Percentiles rank a stretch among this genome's conserved stretches.
Conservation (phyloP, 2,888 invertebrate species). For the Trichopoda pennipes region DNA sequence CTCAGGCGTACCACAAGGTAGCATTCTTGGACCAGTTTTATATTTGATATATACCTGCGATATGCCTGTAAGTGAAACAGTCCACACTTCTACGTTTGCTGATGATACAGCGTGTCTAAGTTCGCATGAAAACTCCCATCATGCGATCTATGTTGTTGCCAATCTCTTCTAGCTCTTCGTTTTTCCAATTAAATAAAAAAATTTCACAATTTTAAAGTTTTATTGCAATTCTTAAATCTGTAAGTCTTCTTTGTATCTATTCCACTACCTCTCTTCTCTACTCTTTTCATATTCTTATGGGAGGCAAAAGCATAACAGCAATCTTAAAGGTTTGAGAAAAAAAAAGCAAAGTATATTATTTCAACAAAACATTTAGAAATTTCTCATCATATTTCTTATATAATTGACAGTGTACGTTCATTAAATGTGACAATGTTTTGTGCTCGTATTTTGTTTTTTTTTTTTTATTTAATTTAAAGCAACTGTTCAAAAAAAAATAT, state of each 20-base stretch:
- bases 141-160: no score
- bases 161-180: no score
- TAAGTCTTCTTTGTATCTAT: no score
- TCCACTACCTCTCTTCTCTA: neutral
- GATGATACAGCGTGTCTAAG: no score
- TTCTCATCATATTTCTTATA: slow-evolving; percentile 46
- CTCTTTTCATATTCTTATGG: neutral
- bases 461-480: neutral
- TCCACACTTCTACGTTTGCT: no score
- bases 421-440: slow-evolving; percentile 29
- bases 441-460: slow-evolving; percentile 9
- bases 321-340: neutral
- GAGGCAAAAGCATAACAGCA: neutral
- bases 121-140: no score
- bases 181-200: no score
- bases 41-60: no score
- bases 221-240: neutral
- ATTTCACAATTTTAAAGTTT: neutral
- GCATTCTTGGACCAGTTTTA: no score
- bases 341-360: slow-evolving; percentile 8
- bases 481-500: neutral
- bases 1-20: no score
- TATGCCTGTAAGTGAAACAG: no score
- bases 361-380: slow-evolving; percentile 28
- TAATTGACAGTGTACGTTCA: slow-evolving; percentile 53